Conservation (phyloP, 2,113 vertebrate species). For the Petroica traversi region DNA sequence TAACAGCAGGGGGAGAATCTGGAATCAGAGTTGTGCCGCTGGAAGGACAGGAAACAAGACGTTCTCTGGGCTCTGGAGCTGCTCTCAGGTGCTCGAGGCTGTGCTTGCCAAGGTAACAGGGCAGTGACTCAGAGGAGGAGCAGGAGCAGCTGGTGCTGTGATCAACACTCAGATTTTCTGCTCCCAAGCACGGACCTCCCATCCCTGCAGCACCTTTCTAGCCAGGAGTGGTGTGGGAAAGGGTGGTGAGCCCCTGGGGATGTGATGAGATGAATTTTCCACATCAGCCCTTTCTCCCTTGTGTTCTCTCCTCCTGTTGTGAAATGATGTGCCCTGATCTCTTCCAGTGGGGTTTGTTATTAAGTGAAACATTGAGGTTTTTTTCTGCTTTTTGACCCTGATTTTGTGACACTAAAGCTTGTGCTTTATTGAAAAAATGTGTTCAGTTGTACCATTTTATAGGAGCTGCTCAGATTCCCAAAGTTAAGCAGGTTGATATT, state of each 20-base stretch:
- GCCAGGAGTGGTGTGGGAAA: neutral
- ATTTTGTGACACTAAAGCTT: neutral
- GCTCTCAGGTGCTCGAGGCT: neutral
- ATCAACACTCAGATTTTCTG: accelerated
- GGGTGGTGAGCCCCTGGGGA: accelerated
- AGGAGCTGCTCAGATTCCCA: neutral
- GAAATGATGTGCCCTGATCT: accelerated
- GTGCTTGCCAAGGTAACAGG: too few relatives aligned
- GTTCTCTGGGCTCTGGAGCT: neutral
- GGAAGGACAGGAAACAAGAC: neutral
- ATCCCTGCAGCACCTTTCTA: neutral
- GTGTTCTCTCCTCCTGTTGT: accelerated
- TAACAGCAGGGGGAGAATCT: neutral
- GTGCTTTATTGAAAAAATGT: neutral
- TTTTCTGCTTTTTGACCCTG: neutral
- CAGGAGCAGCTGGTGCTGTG: neutral
- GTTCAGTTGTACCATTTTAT: neutral
- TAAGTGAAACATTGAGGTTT: accelerated
- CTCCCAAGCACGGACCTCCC: accelerated
- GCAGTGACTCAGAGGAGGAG: neutral
- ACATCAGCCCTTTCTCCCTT: accelerated
- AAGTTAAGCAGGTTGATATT: neutral
- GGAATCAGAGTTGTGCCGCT: neutral
- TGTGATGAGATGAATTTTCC: neutral
- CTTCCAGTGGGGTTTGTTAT: neutral